Evolutionary conservation across 2,797 vertebrate genomes (phyloP).

Genomic region (Euthynnus affinis): DNA sequence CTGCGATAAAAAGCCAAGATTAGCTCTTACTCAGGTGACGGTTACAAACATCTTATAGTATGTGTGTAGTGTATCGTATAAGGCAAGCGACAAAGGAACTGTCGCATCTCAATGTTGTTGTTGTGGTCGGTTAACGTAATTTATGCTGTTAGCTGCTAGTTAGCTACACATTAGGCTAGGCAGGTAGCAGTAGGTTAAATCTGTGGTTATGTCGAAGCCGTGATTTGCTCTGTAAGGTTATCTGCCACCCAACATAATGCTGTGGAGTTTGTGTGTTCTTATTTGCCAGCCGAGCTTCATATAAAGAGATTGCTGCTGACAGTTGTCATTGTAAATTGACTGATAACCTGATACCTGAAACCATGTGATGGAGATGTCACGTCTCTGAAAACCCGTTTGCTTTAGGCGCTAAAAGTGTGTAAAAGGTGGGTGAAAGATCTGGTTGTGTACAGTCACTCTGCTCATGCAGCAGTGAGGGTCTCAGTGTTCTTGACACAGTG

Average conservation of each 20-base stretch:
- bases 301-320: background rate
- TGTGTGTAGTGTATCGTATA: accelerated
- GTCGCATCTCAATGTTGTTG: slow-evolving; percentile 39
- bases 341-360: slow-evolving; percentile 24
- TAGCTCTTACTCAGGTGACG: accelerated
- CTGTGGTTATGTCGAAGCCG: slow-evolving; percentile 7
- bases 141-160: slow-evolving; percentile 41
- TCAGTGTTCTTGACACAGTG: background rate
- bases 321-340: slow-evolving; percentile 24
- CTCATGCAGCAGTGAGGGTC: background rate
- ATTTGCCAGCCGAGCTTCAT: background rate
- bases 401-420: background rate
- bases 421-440: slow-evolving; percentile 2
- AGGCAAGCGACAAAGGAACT: background rate
- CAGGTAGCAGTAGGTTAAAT: slow-evolving; percentile 36
- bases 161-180: slow-evolving; percentile 30
- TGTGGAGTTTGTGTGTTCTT: background rate
- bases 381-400: slow-evolving; percentile 2
- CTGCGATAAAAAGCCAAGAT: background rate
- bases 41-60: background rate
- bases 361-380: slow-evolving; percentile 44
- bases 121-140: slow-evolving; percentile 40
- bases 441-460: background rate
- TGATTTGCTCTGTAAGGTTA: background rate
- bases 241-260: background rate